A percentile compares a stretch with the other conserved stretches of the same genome.
Conservation (phyloP, 2,113 vertebrate species). For the Sebastes schlegelii region DNA sequence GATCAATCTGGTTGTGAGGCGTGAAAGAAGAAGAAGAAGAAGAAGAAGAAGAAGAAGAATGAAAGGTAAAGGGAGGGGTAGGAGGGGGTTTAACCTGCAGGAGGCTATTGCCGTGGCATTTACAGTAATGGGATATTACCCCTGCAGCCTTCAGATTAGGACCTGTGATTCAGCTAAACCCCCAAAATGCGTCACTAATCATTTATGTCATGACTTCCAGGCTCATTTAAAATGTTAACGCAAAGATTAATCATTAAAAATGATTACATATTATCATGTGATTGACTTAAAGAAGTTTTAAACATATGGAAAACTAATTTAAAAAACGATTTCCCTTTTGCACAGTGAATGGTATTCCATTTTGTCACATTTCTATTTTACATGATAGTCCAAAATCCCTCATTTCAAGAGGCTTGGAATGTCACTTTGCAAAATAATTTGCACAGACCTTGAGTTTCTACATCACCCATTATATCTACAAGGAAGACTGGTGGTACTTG, state of each 20-base stretch:
- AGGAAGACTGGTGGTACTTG: constrained; percentile 29
- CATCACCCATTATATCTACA: constrained; percentile 30
- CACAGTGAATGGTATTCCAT: background rate
- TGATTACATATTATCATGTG: background rate
- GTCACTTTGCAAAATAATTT: constrained; percentile 36
- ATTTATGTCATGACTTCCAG: constrained; percentile 32
- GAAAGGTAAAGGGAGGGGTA: constrained; percentile 37
- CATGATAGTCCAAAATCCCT: background rate
- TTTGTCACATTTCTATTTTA: background rate
- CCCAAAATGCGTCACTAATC: constrained; percentile 19
- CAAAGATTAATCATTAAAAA: background rate
- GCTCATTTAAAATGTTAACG: constrained; percentile 15
- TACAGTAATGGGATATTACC: constrained; percentile 34
- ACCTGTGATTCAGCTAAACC: constrained; percentile 38
- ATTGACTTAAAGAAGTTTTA: background rate
- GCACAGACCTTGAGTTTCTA: constrained; percentile 34
- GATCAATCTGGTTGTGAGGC: constrained; percentile 68
- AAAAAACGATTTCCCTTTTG: background rate
- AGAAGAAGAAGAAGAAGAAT: constrained; percentile 41
- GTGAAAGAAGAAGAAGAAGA: constrained; percentile 43
- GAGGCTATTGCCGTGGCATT: constrained; percentile 36
- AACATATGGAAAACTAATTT: background rate
- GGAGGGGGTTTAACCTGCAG: constrained; percentile 39
- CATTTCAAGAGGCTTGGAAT: constrained; percentile 29
- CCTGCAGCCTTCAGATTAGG: constrained; percentile 40